Evolutionary conservation across 2,888 invertebrate genomes (phyloP).

Genomic region (Epiperipatus broadwayi): DNA sequence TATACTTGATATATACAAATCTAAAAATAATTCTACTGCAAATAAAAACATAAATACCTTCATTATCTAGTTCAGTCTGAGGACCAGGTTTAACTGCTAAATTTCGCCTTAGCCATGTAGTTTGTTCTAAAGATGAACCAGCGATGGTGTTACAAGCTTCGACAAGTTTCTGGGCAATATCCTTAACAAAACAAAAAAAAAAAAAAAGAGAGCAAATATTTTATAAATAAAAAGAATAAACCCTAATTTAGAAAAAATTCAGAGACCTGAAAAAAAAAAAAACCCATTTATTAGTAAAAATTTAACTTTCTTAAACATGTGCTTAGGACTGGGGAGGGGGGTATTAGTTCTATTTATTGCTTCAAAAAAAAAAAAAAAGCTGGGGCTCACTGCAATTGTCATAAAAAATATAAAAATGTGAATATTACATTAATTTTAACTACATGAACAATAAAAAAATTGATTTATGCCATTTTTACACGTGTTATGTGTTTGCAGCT

Average conservation of each 20-base stretch:
- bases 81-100: constrained; percentile 45
- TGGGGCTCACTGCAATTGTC: too few relatives aligned
- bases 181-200: constrained; percentile 25
- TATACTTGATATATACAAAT: neutral
- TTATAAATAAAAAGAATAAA: constrained; percentile 1
- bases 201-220: neutral
- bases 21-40: too few relatives aligned
- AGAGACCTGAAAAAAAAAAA: neutral
- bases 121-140: constrained; percentile 72
- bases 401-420: too few relatives aligned
- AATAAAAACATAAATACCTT: constrained; percentile 12
- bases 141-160: constrained; percentile 64
- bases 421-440: too few relatives aligned
- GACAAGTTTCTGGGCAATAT: constrained; percentile 40
- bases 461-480: too few relatives aligned
- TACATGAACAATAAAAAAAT: too few relatives aligned
- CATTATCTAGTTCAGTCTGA: constrained; percentile 23
- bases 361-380: too few relatives aligned
- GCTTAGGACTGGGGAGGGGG: too few relatives aligned
- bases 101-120: constrained; percentile 65
- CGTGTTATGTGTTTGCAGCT: too few relatives aligned
- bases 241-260: neutral
- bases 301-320: too few relatives aligned
- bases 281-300: too few relatives aligned
- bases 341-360: too few relatives aligned